Base-by-base conservation (phyloP, 2,797 vertebrate species). In the Pseudochaenichthys georgianus region DNA sequence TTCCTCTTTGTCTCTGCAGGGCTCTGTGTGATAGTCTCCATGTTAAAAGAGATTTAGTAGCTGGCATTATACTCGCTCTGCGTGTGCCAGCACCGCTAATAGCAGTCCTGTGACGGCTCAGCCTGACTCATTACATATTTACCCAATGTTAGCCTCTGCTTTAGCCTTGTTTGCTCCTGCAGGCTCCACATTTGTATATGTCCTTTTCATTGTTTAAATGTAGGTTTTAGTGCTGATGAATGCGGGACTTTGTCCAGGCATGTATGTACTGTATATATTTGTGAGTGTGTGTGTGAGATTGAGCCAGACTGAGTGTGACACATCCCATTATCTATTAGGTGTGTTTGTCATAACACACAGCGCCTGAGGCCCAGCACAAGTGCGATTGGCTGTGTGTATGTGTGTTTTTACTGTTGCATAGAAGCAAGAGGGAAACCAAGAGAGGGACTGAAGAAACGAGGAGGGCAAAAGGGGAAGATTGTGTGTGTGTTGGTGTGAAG, bases 61-160 rank as follows among this genome's bases (percentile, higher is more conserved):
- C 80, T 92, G 88, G 87, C 82, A 83, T 76, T 38, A 13, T 51
- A 43, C 64, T 17, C 23, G 15, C 42, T 19, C 60, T 66, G 54
- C 79, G 78, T 77, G 79, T 83, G 88, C 88, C 91, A 91, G 75
- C 78, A 82, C 67, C 1, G 46, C 85, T 91, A 91, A 92, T 87
- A 84, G 84, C 73, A 74, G 82, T 91, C 88, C 84, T 90, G 85
- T 92, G 93, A 92, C 61, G 75, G 74, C 82, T 87, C 71, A 86
- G 85, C 64, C 82, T 91, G 90, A 93, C 83, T 93, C 91, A 92
- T 82, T 88, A 87, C 81, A 82, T 72, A 79, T 89, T 90, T 84
- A 91, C 87, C 70, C 79, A 66, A 13, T 77, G 50, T 85, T 71
- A 78, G 77, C 76, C 73, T 53, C 66, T 15, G 66, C 61, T 69